These are phyloP conservation scores for Syngnathus floridae DNA, from an alignment of 2,113 vertebrate species.

Conservation along the genomic window DNA sequence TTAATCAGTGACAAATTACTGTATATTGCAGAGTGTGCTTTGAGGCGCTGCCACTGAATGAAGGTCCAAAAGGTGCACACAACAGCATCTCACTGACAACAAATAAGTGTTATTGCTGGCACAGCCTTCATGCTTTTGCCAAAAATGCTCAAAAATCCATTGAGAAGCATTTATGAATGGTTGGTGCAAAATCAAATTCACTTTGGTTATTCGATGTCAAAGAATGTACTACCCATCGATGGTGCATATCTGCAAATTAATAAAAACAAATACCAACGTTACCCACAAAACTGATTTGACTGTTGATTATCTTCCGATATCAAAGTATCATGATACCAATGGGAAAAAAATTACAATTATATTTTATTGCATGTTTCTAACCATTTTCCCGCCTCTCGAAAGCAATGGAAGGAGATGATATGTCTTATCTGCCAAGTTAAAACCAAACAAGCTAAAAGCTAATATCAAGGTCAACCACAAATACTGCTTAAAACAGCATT, in stretches of 20 bases:
- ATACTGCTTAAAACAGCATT: constrained; percentile 61
- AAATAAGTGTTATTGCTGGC: neutral
- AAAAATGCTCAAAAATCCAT: neutral
- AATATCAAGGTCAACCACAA: constrained; percentile 43
- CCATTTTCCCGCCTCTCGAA: neutral
- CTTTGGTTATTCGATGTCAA: neutral
- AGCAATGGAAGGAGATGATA: constrained; percentile 15
- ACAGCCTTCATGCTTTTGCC: no score
- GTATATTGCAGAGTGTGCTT: constrained; percentile 51
- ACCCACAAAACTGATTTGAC: neutral
- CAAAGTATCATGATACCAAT: neutral
- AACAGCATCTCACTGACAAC: neutral
- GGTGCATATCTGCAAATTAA: neutral
- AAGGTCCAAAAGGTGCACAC: constrained; percentile 41
- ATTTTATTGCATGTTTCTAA: neutral
- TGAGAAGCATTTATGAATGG: neutral
- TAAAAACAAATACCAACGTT: neutral
- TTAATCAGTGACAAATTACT: constrained; percentile 69
- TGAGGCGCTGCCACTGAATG: constrained; percentile 17
- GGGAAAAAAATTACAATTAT: neutral
- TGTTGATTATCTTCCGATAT: neutral
- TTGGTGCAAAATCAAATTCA: neutral
- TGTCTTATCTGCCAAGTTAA: constrained; percentile 50
- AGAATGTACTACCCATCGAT: neutral
- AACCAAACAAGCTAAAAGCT: constrained; percentile 49